Evolutionary conservation across 2,797 vertebrate species (phyloP), one percentile per base, ranked within the genome.

Genomic region (Chelidonichthys spinosus): DNA sequence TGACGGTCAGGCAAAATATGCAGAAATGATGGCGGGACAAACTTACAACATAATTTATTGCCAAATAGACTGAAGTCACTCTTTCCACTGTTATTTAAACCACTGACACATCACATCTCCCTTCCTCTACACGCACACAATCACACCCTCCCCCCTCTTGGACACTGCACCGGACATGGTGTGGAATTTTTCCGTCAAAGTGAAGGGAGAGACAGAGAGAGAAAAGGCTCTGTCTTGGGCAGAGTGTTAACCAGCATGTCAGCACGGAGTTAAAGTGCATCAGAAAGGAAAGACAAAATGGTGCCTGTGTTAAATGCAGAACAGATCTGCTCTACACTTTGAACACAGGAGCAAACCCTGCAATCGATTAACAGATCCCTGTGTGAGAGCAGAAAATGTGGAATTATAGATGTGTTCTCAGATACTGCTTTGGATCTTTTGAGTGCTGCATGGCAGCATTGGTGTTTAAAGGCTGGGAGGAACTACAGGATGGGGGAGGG

Each of bases 61-160:
- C 62, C 72, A 76, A 76, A 83, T 39, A 69, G 64, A 50, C 63
- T 78, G 42, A 72, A 52, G 69, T 90, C 80, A 87, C 82, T 86
- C 83, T 92, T 93, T 95, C 90, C 92, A 93, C 82, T 88, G 83
- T 91, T 88, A 74, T 86, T 84, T 74, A 49, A 84, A 68, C 53
- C 64, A 84, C 2, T 71, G 81, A 76, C 76, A 90, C 76, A 84
- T 83, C 68, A 56, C 43, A 61, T 56, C 46, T 69, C 72, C 62
- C 72, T 74, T 55, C 60, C 62, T 49, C 35, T 60, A 11, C 83
- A 73, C 68, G 71, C 66, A 65, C 54, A 78, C 65, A 53, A 62
- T 59, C 66, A 37, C 49, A 56, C 61, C 50, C 56, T 43, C 35
- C 65, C 46, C 63, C 62, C 6, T 69, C 54, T 73, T 82, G 72